Percentiles rank a stretch among this genome's conserved stretches.
These are phyloP conservation scores for Drosophila mayaguana DNA, from an alignment of 2,888 invertebrate genomes.

Conservation along the genomic window DNA sequence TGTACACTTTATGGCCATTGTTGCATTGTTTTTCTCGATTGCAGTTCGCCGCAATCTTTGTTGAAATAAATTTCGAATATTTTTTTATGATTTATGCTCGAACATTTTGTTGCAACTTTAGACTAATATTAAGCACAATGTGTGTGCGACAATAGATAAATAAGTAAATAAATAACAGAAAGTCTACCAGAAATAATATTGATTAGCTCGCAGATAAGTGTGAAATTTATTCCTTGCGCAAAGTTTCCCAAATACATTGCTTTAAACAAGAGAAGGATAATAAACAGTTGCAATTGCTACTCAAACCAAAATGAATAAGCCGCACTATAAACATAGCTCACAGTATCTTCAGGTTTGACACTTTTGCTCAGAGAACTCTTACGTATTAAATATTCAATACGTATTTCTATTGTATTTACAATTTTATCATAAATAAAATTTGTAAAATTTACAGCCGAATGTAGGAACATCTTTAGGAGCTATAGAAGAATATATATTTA, in stretches of 20 bases:
- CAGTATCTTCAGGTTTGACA: too few relatives aligned
- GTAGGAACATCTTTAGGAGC: too few relatives aligned
- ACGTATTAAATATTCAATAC: too few relatives aligned
- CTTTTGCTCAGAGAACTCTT: too few relatives aligned
- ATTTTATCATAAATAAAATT: too few relatives aligned
- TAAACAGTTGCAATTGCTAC: background rate
- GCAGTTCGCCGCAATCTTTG: slow-evolving; percentile 64
- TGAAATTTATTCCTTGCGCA: slow-evolving; percentile 40
- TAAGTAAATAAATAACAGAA: slow-evolving; percentile 36
- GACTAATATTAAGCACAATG: slow-evolving; percentile 33
- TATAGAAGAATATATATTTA: too few relatives aligned
- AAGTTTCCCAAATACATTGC: slow-evolving; percentile 28
- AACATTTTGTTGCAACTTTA: slow-evolving; percentile 22
- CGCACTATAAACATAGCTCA: too few relatives aligned
- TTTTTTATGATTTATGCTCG: slow-evolving; percentile 71
- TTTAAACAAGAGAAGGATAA: background rate
- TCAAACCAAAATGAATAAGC: too few relatives aligned
- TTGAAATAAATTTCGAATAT: slow-evolving; percentile 74
- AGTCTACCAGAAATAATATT: slow-evolving; percentile 18
- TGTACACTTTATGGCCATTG: slow-evolving; percentile 61
- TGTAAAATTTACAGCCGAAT: too few relatives aligned
- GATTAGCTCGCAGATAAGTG: slow-evolving; percentile 36
- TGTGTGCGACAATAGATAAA: slow-evolving; percentile 43
- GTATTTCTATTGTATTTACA: too few relatives aligned
- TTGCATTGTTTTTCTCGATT: slow-evolving; percentile 52